Conservation (phyloP, 2,113 vertebrate species). For the Engraulis encrasicolus region DNA sequence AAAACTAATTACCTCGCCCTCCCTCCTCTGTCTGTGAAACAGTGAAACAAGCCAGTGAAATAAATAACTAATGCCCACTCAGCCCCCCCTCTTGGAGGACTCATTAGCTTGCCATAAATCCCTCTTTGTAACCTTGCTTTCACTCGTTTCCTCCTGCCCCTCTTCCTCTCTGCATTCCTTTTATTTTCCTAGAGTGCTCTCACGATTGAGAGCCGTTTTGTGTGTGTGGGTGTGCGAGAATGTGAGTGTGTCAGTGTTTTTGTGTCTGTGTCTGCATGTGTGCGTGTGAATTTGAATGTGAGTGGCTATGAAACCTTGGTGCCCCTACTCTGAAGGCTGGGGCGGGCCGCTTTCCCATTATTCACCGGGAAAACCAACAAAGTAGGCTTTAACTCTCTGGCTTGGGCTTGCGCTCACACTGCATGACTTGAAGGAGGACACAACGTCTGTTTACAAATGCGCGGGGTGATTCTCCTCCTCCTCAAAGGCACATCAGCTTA, state of each 20-base stretch:
- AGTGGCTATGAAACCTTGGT: not conserved
- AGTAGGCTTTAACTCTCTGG: not conserved
- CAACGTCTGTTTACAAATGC: not conserved
- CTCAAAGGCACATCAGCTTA: not conserved
- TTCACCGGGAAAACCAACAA: not conserved
- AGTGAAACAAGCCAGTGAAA: conserved; percentile 44
- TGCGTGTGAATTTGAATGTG: not conserved
- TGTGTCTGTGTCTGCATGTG: not conserved
- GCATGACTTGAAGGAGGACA: not conserved
- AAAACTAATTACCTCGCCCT: conserved; percentile 44
- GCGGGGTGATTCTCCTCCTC: not conserved
- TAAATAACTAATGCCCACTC: conserved; percentile 49
- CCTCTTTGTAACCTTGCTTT: not conserved
- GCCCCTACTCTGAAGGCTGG: not conserved
- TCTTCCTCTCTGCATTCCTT: not conserved
- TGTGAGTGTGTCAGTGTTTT: not conserved
- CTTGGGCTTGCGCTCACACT: not conserved
- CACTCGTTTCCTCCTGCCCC: not conserved
- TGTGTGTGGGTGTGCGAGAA: not conserved
- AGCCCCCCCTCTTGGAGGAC: conserved; percentile 32
- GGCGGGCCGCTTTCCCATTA: not conserved
- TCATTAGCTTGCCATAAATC: conserved; percentile 49
- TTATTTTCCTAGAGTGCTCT: not conserved
- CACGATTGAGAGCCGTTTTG: conserved; percentile 19
- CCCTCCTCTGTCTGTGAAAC: conserved; percentile 1